phyloP scores from a whole-genome alignment of 2,797 vertebrate species.

The Phataginus tricuspis region DNA sequence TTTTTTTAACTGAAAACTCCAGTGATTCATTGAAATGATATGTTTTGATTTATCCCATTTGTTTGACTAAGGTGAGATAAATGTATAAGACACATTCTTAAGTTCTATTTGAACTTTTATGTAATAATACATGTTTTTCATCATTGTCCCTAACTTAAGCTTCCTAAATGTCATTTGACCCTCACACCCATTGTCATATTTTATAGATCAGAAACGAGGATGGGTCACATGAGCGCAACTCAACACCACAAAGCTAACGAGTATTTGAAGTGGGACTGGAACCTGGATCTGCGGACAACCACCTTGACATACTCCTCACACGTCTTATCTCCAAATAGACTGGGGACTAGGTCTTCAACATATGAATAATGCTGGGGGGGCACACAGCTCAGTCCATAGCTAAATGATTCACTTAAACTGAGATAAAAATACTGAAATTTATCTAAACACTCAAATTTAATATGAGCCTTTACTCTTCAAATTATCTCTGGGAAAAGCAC shows the following conservation, averaged over 20 bases:
- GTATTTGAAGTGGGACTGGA: neutral
- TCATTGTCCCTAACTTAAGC: neutral
- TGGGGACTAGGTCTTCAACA: neutral
- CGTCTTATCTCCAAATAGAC: neutral
- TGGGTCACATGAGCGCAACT: neutral
- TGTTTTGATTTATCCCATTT: neutral
- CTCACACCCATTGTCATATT: neutral
- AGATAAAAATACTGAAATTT: neutral
- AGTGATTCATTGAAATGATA: neutral
- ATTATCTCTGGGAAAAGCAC: neutral
- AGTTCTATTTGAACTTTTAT: neutral
- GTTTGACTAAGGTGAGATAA: slow-evolving; percentile 19
- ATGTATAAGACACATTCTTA: neutral
- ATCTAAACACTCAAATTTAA: neutral
- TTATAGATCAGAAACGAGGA: neutral
- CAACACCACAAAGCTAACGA: neutral
- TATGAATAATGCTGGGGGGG: neutral
- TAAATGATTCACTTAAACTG: neutral
- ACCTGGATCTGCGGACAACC: neutral
- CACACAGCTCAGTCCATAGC: neutral
- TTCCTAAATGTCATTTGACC: neutral
- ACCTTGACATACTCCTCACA: neutral
- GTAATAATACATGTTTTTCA: neutral
- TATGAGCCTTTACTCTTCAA: neutral
- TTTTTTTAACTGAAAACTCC: neutral